A percentile compares a stretch with the other conserved stretches of the same genome.
These are phyloP conservation scores for Agrypnus murinus DNA, from an alignment of 2,888 invertebrate genomes.

Conservation along the genomic window DNA sequence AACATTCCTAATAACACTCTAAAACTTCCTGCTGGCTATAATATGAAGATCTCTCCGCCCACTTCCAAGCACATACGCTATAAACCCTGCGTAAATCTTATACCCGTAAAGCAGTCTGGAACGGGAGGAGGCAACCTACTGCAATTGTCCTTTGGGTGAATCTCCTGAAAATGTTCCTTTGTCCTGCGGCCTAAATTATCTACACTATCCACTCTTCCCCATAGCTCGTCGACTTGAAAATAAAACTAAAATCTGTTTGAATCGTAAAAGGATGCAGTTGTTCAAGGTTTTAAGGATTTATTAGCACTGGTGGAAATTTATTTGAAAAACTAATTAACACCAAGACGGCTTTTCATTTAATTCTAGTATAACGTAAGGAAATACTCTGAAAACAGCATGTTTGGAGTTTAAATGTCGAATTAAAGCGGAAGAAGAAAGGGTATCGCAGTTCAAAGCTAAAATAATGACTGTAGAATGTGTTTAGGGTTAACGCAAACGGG, in stretches of 20 bases:
- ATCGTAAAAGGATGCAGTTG: not conserved
- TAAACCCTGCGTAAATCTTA: slow-evolving; percentile 44
- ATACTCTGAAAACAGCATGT: no score
- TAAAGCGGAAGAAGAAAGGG: no score
- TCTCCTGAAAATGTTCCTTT: slow-evolving; percentile 57
- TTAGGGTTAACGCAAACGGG: no score
- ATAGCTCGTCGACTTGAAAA: slow-evolving; percentile 18
- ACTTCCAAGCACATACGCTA: slow-evolving; percentile 26
- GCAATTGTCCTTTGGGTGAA: slow-evolving; percentile 53
- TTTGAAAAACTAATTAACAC: no score
- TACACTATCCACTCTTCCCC: slow-evolving; percentile 13
- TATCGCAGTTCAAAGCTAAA: no score
- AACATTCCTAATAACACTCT: not conserved
- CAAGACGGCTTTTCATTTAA: no score
- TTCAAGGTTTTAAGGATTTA: no score
- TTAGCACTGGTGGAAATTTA: no score
- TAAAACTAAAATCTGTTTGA: slow-evolving; percentile 14
- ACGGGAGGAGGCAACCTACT: not conserved
- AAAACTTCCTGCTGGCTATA: slow-evolving; percentile 6
- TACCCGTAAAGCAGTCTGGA: slow-evolving; percentile 47
- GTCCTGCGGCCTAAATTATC: slow-evolving; percentile 50
- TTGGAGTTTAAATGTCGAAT: no score
- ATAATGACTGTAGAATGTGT: no score
- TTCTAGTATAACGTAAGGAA: no score
- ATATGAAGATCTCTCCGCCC: slow-evolving; percentile 7